Percentiles rank a stretch among this genome's conserved stretches.
Conservation (phyloP, 2,113 vertebrate genomes). For the Quiscalus mexicanus region DNA sequence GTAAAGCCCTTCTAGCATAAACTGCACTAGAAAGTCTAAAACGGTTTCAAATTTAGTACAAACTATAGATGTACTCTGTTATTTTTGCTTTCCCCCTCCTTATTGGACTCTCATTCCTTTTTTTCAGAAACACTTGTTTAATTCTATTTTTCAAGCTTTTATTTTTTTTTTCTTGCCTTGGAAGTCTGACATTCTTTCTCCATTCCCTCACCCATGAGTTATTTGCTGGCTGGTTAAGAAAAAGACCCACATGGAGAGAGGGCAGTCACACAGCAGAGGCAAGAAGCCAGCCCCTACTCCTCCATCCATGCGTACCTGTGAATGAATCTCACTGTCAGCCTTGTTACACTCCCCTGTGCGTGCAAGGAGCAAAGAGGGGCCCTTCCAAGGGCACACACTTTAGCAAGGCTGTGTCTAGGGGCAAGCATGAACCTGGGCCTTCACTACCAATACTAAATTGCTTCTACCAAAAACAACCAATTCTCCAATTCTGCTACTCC, state of each 20-base stretch:
- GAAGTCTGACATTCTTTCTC: not conserved
- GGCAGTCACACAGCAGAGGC: not conserved
- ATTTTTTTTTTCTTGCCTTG: not conserved
- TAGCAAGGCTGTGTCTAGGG: not conserved
- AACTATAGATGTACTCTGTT: not conserved
- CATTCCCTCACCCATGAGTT: not conserved
- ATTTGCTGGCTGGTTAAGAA: not conserved
- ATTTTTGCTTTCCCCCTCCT: not conserved
- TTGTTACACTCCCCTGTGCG: rapidly evolving
- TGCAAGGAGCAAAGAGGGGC: not conserved
- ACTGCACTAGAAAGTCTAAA: not conserved
- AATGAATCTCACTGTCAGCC: not conserved
- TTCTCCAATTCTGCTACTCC: not conserved
- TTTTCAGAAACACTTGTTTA: not conserved
- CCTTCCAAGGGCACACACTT: not conserved
- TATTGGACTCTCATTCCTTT: not conserved
- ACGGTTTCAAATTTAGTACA: not conserved
- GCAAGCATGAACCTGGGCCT: not conserved
- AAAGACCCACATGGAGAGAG: not conserved
- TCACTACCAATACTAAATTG: not conserved
- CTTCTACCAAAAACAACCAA: not conserved
- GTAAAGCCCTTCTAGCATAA: not conserved
- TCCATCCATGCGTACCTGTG: not conserved
- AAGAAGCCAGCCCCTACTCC: not conserved
- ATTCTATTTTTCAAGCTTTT: not conserved